Evolutionary conservation across 2,888 invertebrate species (phyloP), one percentile per base, ranked within the genome.

Genomic region (Trichogramma evanescens): DNA sequence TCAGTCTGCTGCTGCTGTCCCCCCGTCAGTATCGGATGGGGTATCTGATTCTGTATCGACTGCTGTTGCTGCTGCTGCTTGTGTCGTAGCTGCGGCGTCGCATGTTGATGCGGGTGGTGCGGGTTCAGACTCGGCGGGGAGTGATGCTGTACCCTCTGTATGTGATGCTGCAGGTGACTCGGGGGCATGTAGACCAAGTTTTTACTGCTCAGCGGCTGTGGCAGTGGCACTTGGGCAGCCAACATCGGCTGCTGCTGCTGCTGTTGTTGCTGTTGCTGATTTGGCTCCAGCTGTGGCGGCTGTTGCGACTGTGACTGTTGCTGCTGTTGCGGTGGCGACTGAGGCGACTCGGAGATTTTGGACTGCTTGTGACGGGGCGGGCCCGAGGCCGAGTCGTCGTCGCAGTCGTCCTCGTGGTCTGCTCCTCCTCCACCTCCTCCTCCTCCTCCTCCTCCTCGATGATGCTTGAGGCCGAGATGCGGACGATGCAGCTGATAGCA

Each of bases 401-500:
- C 26, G 26, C 26, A 26, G 26, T 66, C 67, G 62, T 65, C 67
- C 67, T 42, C 59, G 56, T 61, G 63, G 80, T 75, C 66, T 65
- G 54, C 58, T 65, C 26, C 2, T 0, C 26, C 26, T 26, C 26
- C 26, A 65, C 66, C 67, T 54, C 69, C 71, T 67, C 73, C 82
- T 75, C 74, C 85, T 84, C 67, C 87, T 86, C 77, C 87, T 82
- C 79, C 88, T 86, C 71, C 88, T 80, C 71, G 70, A 41, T 70
- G 68, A 50, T 70, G 67, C 56, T 74, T 69, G 42, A 75, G 65
- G 59, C 74, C 75, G 68, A 77, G 72, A 64, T 79, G 79, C 51
- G 78, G 79, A 65, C 77, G 77, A 66, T 80, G 79, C 61, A 80
- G 74, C 67, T 77, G 78, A 63, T 79, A 75, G 68, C 78, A 78